Evolutionary conservation across 1,140 invertebrate genomes (phyloP).

Genomic region (Cyrtorhinus lividipennis): DNA sequence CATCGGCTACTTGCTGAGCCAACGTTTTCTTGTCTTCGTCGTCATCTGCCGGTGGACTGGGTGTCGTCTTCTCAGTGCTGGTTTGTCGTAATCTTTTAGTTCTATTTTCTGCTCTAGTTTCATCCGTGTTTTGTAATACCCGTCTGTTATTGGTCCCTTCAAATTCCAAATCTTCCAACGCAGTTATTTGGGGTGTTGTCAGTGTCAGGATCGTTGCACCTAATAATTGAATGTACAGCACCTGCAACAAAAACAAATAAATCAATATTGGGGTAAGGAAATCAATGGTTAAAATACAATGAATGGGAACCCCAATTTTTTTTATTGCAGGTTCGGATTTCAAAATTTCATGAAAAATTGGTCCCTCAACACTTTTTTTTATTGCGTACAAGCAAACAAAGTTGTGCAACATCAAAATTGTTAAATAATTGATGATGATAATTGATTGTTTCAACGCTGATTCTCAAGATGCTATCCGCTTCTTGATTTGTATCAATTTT

Average conservation of each 20-base stretch:
- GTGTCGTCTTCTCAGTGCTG: conserved; percentile 13
- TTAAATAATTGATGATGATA: too few relatives aligned
- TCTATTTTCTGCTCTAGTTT: conserved; percentile 9
- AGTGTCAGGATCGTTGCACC: neutral
- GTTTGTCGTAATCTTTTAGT: conserved; percentile 21
- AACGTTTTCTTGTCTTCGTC: conserved; percentile 67
- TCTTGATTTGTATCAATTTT: too few relatives aligned
- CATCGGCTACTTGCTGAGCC: conserved; percentile 69
- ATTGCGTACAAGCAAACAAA: too few relatives aligned
- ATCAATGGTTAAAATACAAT: too few relatives aligned
- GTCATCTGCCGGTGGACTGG: conserved; percentile 31
- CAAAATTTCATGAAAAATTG: too few relatives aligned
- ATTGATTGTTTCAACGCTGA: too few relatives aligned
- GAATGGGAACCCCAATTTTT: too few relatives aligned
- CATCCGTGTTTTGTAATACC: neutral
- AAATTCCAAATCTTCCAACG: neutral
- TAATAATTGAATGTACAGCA: neutral
- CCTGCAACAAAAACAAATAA: neutral
- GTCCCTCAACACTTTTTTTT: too few relatives aligned
- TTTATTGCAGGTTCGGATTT: too few relatives aligned
- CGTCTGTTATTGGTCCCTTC: conserved; percentile 1
- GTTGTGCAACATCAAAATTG: too few relatives aligned
- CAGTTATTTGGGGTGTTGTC: neutral
- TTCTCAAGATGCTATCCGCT: too few relatives aligned
- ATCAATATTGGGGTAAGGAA: too few relatives aligned